phyloP scores from a whole-genome alignment of 2,113 vertebrate species.

The Miniopterus natalensis region DNA sequence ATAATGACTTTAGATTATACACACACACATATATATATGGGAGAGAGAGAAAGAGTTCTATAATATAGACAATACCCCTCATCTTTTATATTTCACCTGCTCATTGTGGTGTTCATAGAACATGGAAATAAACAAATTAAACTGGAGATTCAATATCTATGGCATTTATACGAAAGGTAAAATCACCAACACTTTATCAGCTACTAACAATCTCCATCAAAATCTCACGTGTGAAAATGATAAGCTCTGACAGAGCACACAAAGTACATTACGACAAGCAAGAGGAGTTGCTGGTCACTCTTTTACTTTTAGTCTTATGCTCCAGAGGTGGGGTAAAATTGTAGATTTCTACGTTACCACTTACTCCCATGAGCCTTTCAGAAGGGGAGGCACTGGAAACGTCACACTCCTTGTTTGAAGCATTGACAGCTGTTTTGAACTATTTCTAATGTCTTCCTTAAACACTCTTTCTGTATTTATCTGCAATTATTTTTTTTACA shows the following conservation, averaged over 20 bases:
- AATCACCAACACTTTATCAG: neutral
- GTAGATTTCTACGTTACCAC: neutral
- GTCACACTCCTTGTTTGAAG: neutral
- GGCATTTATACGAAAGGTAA: neutral
- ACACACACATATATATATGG: neutral
- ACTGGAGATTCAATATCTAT: neutral
- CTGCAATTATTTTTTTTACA: neutral
- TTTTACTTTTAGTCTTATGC: neutral
- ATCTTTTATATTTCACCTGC: neutral
- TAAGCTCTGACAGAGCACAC: neutral
- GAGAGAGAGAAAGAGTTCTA: too few relatives aligned
- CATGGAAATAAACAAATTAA: neutral
- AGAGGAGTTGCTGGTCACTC: neutral
- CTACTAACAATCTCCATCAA: neutral
- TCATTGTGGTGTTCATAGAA: neutral
- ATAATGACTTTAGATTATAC: neutral
- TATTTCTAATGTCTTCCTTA: neutral
- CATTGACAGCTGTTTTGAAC: neutral
- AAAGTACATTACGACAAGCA: neutral
- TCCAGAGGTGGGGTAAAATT: neutral
- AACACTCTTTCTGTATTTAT: neutral
- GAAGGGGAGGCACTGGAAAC: neutral
- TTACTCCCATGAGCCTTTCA: neutral
- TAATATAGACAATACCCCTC: neutral
- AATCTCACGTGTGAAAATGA: neutral